Percentiles rank a stretch among this genome's conserved stretches.
Evolutionary conservation across 1,140 invertebrate species (phyloP).

Genomic region (Cyrtorhinus lividipennis): DNA sequence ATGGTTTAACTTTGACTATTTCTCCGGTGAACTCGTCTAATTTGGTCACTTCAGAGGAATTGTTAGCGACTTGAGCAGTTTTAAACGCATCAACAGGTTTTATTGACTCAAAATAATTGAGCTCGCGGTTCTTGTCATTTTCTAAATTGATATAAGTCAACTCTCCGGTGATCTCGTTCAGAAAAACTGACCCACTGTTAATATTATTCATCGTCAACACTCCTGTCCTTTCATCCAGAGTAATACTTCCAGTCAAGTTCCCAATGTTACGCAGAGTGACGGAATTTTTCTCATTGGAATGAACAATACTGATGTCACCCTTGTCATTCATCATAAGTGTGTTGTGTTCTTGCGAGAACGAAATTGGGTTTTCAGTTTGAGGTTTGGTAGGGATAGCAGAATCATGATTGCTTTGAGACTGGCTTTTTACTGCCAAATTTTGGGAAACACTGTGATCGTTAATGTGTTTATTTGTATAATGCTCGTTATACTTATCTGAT

Average conservation of each 20-base stretch:
- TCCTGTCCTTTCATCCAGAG: constrained; percentile 19
- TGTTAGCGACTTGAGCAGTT: background rate
- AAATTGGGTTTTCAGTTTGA: too few relatives aligned
- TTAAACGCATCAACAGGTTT: background rate
- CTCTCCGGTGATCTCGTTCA: constrained; percentile 19
- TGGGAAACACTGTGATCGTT: too few relatives aligned
- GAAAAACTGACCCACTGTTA: constrained; percentile 19
- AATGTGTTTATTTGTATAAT: too few relatives aligned
- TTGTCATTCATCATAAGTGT: background rate
- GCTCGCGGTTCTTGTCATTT: background rate
- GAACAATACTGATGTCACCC: constrained; percentile 12
- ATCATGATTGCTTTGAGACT: too few relatives aligned
- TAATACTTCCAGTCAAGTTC: constrained; percentile 17
- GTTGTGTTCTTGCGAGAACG: background rate
- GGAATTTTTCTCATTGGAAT: constrained; percentile 13
- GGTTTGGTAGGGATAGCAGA: too few relatives aligned
- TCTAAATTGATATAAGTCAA: constrained; percentile 17
- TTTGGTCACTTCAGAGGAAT: constrained; percentile 4
- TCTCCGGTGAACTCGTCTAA: constrained; percentile 16
- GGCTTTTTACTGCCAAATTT: too few relatives aligned
- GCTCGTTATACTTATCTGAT: constrained; percentile 7
- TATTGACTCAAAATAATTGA: background rate
- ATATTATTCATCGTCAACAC: constrained; percentile 18
- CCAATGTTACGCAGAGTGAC: constrained; percentile 17
- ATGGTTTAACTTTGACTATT: constrained; percentile 9